Base-by-base conservation (phyloP, 2,113 vertebrate species). In the Ageneiosus marmoratus region DNA sequence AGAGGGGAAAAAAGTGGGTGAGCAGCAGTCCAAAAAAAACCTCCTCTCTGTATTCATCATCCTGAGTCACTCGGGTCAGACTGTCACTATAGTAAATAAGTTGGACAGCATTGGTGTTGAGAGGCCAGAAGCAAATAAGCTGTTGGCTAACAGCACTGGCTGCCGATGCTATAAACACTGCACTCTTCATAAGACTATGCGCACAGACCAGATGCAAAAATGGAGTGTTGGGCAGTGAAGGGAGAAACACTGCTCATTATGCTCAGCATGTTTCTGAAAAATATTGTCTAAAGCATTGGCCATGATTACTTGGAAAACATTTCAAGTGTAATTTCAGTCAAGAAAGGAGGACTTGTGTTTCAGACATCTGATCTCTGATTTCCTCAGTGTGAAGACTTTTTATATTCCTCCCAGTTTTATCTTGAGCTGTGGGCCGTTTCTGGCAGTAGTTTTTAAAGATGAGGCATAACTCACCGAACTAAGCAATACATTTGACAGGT, bases 81-180 rank as follows among this genome's bases (percentile, higher is more conserved):
- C 18, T 24, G 62, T 70, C 22, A 79, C 37, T 84, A 63, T 82
- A 73, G 73, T 80, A 10, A 87, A 60, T 74, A 75, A 29, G n/a
- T 83, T 77, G 82, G 69, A 70, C 80, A 81, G 55, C 53, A 77
- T 58, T 82, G 62, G 50, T 80, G 56, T 83, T 65, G 44, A 58
- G 78, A 83, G 69, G 24, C 77, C 78, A 84, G 75, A 55, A 41
- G 58, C 83, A 76, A 79, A 82, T 86, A 77, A 83, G 32, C 63
- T 84, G 55, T 60, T 84, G 62, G 79, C 37, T 80, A 67, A 81
- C 77, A 69, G 76, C 63, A 55, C 79, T 77, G 73, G n/a, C 80
- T 80, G 69, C 88, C 84, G 50, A 27, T 87, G 80, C 67, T 81
- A 34, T 72, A 72, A 62, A 83, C 7, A 29, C 53, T 3, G 37